Base-by-base conservation (phyloP, 2,797 vertebrate species). In the Valencia hispanica region DNA sequence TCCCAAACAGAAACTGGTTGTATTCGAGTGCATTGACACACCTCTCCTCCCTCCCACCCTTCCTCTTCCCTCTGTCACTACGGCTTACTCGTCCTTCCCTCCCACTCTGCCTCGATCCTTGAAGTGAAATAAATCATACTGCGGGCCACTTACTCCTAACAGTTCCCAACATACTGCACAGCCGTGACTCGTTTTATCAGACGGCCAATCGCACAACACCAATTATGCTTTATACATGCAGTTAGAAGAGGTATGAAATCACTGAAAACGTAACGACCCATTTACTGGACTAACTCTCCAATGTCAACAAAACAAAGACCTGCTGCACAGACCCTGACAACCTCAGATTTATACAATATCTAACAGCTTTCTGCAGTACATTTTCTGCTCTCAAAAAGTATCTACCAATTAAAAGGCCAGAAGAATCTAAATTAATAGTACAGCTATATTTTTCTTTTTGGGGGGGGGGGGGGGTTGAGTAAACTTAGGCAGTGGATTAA, bases 11-110 rank as follows among this genome's bases (percentile, higher is more conserved):
- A 88, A 73, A 86, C 93, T 92, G 84, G 88, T 94, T 89, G 92
- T 89, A 93, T 89, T 91, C 85, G 91, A 92, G 89, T 73, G 86
- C 82, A 88, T n/a, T 89, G 91, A 90, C 88, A 91, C 85, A 82
- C 89, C 87, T 88, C 68, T n/a, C 72, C 83, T 79, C 78, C 11
- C 81, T 83, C 83, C 8, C 41, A 5, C 41, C 41, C 88, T 82
- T 84, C 12, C 73, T 63, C 70, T 0, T 7, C 45, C 0, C 77
- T 78, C 78, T 25, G 78, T 77, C 79, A 82, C 86, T 84, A 75
- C 86, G 80, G 82, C 89, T 84, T 86, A 87, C 90, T 79, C 81
- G 27, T 14, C 41, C 70, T 80, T 78, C 91, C 91, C 89, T 90
- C 92, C 87, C 89, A 89, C 88, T 89, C 82, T 82, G 82, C 88